Evolutionary conservation across 2,888 invertebrate species (phyloP).

Genomic region (Mesodorylaimus sp.): DNA sequence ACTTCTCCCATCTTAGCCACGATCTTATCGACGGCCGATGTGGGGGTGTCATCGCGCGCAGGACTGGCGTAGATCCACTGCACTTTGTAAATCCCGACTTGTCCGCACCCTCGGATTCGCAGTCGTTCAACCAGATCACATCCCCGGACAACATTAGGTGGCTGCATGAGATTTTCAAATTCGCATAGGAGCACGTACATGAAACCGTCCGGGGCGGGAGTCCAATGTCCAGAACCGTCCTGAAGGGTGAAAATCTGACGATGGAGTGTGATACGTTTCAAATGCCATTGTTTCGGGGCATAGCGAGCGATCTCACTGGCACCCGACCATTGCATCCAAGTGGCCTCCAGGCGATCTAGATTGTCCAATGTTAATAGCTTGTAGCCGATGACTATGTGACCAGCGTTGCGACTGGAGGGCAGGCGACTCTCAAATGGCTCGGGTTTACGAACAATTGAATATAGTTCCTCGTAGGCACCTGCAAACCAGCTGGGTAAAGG

Average conservation of each 20-base stretch:
- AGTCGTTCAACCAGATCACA: conserved; percentile 26
- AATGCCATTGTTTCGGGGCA: conserved; percentile 23
- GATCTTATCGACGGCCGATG: too few relatives aligned
- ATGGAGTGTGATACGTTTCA: conserved; percentile 20
- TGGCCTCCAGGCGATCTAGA: conserved; percentile 17
- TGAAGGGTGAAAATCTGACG: not conserved
- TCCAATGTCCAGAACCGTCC: too few relatives aligned
- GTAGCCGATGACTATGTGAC: conserved; percentile 24
- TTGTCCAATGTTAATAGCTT: conserved; percentile 20
- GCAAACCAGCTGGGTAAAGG: too few relatives aligned
- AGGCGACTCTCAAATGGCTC: conserved; percentile 8
- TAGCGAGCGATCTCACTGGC: conserved; percentile 26
- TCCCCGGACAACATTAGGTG: conserved; percentile 22
- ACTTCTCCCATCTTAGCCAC: too few relatives aligned
- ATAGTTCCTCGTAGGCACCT: conserved; percentile 23
- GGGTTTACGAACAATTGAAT: conserved; percentile 18
- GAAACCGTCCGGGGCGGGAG: conserved; percentile 11
- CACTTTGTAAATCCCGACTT: conserved; percentile 24
- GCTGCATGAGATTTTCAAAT: conserved; percentile 25
- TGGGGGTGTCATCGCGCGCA: too few relatives aligned
- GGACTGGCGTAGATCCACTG: too few relatives aligned
- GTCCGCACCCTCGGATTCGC: conserved; percentile 24
- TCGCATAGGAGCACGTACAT: conserved; percentile 25
- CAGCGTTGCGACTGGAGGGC: conserved; percentile 20
- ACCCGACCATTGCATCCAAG: conserved; percentile 25